phyloP scores from a whole-genome alignment of 2,797 vertebrate species.

The Tenualosa thibaudeaui region DNA sequence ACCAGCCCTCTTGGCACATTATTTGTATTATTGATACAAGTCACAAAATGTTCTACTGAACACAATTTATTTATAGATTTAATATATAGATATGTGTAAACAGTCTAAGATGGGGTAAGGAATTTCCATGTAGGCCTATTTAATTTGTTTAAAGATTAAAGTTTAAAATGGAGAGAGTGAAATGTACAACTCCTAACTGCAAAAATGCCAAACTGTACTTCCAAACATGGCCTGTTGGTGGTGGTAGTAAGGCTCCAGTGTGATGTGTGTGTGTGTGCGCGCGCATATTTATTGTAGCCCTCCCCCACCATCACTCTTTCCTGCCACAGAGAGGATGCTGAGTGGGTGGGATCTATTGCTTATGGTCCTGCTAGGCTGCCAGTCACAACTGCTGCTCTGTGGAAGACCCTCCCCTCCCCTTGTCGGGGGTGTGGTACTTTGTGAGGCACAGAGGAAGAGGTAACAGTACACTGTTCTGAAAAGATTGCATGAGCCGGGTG shows the following conservation, averaged over 20 bases:
- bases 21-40: no score
- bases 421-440: slow-evolving; percentile 2
- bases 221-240: neutral
- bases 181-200: neutral
- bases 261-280: neutral
- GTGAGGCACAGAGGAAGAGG: slow-evolving; percentile 36
- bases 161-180: neutral
- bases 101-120: no score
- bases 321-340: neutral
- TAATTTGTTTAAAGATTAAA: neutral
- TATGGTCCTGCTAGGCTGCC: neutral
- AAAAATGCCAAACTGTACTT: neutral
- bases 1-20: no score
- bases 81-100: no score
- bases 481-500: slow-evolving; percentile 37
- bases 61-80: no score
- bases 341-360: slow-evolving; percentile 10
- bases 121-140: no score
- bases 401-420: neutral
- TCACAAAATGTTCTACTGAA: no score
- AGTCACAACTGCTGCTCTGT: neutral
- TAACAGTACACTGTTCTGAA: neutral
- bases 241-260: neutral
- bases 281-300: neutral
- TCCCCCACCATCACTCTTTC: neutral